phyloP scores from a whole-genome alignment of 2,888 invertebrate species.

The Cephus sareptanus region DNA sequence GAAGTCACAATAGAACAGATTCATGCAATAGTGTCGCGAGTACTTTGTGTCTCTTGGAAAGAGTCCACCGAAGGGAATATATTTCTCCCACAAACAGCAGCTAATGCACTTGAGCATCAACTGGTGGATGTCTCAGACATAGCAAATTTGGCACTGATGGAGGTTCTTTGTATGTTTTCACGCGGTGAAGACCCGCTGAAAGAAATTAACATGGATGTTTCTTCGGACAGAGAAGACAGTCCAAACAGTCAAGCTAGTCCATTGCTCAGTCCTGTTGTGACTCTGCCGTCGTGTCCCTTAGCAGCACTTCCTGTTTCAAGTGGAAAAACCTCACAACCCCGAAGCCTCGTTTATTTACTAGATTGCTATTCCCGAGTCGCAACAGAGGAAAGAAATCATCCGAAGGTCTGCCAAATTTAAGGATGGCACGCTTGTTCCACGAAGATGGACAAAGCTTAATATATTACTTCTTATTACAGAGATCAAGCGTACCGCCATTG shows the following conservation, averaged over 20 bases:
- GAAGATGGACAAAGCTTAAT: constrained; percentile 7
- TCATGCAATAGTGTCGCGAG: constrained; percentile 73
- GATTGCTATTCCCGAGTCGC: constrained; percentile 79
- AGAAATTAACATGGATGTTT: constrained; percentile 65
- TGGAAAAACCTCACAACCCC: constrained; percentile 59
- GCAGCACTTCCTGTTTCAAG: constrained; percentile 63
- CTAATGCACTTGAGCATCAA: constrained; percentile 38
- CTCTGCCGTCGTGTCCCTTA: constrained; percentile 61
- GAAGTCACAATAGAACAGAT: constrained; percentile 77
- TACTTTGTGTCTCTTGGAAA: constrained; percentile 79
- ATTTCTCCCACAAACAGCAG: constrained; percentile 67
- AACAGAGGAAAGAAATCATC: constrained; percentile 79
- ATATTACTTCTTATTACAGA: constrained; percentile 61
- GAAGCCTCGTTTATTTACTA: constrained; percentile 68
- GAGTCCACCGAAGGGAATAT: constrained; percentile 64
- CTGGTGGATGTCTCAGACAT: constrained; percentile 47
- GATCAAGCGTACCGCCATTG: constrained; percentile 79
- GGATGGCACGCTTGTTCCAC: not conserved
- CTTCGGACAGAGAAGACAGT: constrained; percentile 61
- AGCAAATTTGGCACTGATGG: constrained; percentile 73
- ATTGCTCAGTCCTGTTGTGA: constrained; percentile 62
- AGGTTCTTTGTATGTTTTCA: constrained; percentile 72
- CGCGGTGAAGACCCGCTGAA: constrained; percentile 71
- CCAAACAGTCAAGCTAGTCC: constrained; percentile 66
- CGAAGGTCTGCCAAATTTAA: constrained; percentile 68